Conservation (phyloP, 2,113 vertebrate species). For the Holacanthus passer region DNA sequence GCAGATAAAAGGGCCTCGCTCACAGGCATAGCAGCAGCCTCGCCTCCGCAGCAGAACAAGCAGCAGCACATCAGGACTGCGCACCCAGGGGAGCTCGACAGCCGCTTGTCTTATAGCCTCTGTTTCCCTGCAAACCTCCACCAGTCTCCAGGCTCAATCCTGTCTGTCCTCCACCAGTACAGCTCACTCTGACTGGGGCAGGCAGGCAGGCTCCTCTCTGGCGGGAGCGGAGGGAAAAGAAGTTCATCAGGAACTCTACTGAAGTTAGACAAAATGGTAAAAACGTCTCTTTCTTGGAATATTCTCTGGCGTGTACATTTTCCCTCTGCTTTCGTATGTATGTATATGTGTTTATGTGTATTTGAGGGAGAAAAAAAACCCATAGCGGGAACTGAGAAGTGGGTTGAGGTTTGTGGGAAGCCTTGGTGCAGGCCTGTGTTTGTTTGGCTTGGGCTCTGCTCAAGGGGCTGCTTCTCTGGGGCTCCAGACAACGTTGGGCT, state of each 20-base stretch:
- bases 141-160: conserved; percentile 69
- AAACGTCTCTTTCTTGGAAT: conserved; percentile 68
- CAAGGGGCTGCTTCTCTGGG: conserved; percentile 69
- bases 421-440: conserved; percentile 81
- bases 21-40: conserved; percentile 68
- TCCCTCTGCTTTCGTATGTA: conserved; percentile 57
- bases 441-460: conserved; percentile 83
- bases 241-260: conserved; percentile 48
- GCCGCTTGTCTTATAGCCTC: conserved; percentile 69
- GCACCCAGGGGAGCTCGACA: conserved; percentile 73
- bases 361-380: conserved; percentile 60
- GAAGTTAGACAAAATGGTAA: conserved; percentile 74
- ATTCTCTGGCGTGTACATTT: conserved; percentile 65
- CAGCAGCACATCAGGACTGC: conserved; percentile 75
- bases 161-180: conserved; percentile 72
- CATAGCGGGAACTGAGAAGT: conserved; percentile 77
- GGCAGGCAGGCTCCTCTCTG: conserved; percentile 57
- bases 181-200: conserved; percentile 72
- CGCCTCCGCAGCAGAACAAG: conserved; percentile 67
- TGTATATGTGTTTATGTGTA: conserved; percentile 74
- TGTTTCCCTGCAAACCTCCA: conserved; percentile 67
- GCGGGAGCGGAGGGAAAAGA: conserved; percentile 48
- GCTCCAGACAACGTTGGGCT: conserved; percentile 67
- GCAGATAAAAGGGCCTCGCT: conserved; percentile 81
- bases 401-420: conserved; percentile 85